These are phyloP conservation scores for Axea sp. DNA, from an alignment of 2,888 invertebrate species.

Conservation along the genomic window DNA sequence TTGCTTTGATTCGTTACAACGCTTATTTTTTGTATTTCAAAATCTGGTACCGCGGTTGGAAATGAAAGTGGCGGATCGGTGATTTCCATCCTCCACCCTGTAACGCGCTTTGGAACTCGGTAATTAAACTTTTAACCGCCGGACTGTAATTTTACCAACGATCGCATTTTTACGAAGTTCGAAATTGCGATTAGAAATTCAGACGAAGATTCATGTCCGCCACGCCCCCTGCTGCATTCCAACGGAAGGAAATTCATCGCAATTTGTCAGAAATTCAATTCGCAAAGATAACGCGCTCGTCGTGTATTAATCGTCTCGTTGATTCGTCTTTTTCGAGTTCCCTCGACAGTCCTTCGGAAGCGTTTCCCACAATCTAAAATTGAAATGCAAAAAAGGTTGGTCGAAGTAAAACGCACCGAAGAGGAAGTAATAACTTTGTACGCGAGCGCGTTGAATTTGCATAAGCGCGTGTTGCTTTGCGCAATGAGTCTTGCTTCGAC, in stretches of 20 bases:
- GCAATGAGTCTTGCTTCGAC: neutral
- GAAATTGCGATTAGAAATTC: neutral
- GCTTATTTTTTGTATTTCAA: no score
- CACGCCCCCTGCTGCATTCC: conserved; percentile 10
- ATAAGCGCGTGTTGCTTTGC: conserved; percentile 3
- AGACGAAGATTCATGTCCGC: conserved; percentile 7
- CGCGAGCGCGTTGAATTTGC: conserved; percentile 8
- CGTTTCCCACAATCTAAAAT: neutral
- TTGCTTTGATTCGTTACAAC: no score
- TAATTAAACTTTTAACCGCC: no score
- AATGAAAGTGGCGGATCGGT: no score
- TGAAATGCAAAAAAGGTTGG: conserved; percentile 1
- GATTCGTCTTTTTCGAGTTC: neutral
- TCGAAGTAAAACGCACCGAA: neutral
- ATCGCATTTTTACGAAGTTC: no score
- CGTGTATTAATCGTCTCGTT: conserved; percentile 1
- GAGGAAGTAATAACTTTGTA: conserved; percentile 3
- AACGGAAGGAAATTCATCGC: conserved; percentile 33
- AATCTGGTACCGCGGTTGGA: no score
- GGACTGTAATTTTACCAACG: no score
- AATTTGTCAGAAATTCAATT: conserved; percentile 31
- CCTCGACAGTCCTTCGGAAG: neutral
- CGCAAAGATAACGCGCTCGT: neutral
- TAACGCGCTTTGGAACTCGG: no score
- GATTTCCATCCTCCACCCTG: no score